A percentile compares a stretch with the other conserved stretches of the same genome.
Conservation (phyloP, 2,797 vertebrate species). For the Cryptoblepharus egeriae region DNA sequence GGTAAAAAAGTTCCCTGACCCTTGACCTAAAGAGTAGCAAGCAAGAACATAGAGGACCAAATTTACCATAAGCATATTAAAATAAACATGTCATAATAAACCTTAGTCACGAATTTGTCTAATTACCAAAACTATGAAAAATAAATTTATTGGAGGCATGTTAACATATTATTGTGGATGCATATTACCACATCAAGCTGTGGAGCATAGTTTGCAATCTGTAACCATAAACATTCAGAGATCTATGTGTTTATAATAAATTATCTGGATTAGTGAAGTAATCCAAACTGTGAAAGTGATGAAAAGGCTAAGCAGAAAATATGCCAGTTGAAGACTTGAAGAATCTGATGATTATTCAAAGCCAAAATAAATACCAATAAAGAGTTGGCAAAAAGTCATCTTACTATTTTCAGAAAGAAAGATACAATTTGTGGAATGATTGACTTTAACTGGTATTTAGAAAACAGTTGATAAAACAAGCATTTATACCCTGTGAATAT, state of each 20-base stretch:
- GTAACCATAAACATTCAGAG: constrained; percentile 47
- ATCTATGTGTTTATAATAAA: constrained; percentile 22
- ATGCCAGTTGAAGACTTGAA: constrained; percentile 15
- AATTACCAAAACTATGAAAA: not conserved
- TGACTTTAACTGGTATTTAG: not conserved
- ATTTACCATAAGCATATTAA: not conserved
- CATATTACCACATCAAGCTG: constrained; percentile 15
- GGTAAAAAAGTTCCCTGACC: too few relatives aligned
- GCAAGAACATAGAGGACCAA: not conserved
- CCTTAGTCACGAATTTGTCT: not conserved
- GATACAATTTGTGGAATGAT: constrained; percentile 10
- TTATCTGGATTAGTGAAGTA: constrained; percentile 62
- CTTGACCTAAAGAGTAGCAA: too few relatives aligned
- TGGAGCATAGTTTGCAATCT: constrained; percentile 29
- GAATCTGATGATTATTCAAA: constrained; percentile 18
- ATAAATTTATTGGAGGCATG: not conserved
- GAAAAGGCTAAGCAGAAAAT: constrained; percentile 64
- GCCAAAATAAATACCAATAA: constrained; percentile 13
- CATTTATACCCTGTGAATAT: too few relatives aligned
- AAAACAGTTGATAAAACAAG: too few relatives aligned
- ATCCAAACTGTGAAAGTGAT: constrained; percentile 55
- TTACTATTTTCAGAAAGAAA: constrained; percentile 30
- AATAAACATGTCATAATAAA: not conserved
- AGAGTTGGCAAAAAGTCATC: not conserved
- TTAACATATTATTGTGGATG: too few relatives aligned